Conservation (phyloP, 2,113 vertebrate species). For the Mustelus asterias region DNA sequence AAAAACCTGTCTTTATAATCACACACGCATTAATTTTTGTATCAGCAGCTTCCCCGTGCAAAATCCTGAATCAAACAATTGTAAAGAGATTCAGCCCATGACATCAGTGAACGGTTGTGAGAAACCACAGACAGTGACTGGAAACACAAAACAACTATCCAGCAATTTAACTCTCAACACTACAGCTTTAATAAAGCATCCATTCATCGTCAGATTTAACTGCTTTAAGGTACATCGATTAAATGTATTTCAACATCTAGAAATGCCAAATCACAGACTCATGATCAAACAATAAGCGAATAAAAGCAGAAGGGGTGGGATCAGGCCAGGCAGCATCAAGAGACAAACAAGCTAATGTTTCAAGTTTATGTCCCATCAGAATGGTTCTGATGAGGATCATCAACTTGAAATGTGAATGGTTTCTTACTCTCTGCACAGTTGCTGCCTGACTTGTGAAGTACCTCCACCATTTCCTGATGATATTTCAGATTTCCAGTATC, state of each 20-base stretch:
- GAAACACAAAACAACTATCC: neutral
- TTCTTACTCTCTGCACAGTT: neutral
- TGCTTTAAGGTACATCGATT: neutral
- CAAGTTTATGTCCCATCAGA: neutral
- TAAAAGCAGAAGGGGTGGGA: too few species aligned
- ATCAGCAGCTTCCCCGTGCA: neutral
- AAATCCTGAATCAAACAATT: neutral
- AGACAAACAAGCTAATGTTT: neutral
- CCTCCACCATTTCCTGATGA: too few species aligned
- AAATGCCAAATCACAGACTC: neutral
- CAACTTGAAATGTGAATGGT: neutral
- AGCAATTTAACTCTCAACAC: neutral
- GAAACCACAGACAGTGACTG: neutral
- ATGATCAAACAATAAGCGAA: neutral
- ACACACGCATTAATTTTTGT: neutral
- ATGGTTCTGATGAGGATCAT: neutral
- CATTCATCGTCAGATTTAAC: neutral
- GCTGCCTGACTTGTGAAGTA: neutral
- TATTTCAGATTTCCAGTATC: too few species aligned
- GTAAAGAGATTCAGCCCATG: neutral
- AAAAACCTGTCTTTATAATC: neutral
- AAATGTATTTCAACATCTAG: neutral
- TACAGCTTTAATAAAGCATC: neutral
- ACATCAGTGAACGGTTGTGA: neutral
- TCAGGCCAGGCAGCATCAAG: neutral